These are phyloP conservation scores for Tipula unca DNA, from an alignment of 2,888 invertebrate species.

Conservation along the genomic window DNA sequence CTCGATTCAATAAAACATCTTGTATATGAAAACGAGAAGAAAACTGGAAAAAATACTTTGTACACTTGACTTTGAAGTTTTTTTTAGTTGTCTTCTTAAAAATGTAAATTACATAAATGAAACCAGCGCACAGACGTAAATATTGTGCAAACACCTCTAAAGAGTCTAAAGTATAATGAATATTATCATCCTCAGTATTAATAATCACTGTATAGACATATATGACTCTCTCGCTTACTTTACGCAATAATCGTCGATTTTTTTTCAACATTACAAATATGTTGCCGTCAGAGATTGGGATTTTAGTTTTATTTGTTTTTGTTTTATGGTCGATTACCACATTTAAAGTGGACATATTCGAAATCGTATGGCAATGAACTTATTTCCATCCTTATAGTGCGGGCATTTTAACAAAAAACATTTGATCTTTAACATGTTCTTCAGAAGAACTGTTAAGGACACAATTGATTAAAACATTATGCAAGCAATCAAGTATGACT, in stretches of 20 bases:
- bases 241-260: neutral
- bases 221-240: neutral
- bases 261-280: neutral
- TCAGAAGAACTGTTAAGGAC: too few species aligned
- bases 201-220: neutral
- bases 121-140: neutral
- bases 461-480: too few species aligned
- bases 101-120: neutral
- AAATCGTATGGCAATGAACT: neutral
- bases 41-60: neutral
- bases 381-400: neutral
- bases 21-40: neutral
- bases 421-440: too few species aligned
- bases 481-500: too few species aligned
- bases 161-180: neutral
- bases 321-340: neutral
- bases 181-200: neutral
- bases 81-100: neutral
- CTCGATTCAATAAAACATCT: neutral
- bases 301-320: neutral
- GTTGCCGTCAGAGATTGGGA: neutral
- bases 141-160: neutral
- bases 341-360: neutral
- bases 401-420: too few species aligned
- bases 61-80: slow-evolving; percentile 8